Conservation (phyloP, 2,888 invertebrate species). For the Linhomoeus sp. region DNA sequence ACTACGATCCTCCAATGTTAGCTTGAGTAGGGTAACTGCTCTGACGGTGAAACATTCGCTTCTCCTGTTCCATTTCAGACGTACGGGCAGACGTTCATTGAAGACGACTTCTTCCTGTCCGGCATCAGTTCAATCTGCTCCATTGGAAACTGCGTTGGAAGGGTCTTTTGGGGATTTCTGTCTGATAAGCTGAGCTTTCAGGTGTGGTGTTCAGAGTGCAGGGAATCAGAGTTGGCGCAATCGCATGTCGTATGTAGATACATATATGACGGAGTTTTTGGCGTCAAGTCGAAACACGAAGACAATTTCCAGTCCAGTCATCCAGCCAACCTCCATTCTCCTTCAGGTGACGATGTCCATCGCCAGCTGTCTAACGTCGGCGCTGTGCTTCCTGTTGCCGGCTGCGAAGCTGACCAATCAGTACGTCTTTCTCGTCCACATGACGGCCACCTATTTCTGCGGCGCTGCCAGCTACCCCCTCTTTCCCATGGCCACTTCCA, state of each 20-base stretch:
- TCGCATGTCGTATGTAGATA: too few species aligned
- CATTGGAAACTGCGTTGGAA: conserved; percentile 17
- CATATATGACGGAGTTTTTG: too few species aligned
- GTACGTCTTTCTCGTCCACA: conserved; percentile 9
- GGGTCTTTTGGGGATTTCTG: conserved; percentile 18
- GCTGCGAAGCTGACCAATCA: conserved; percentile 9
- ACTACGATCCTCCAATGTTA: too few species aligned
- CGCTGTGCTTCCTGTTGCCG: conserved; percentile 15
- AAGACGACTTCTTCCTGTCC: conserved; percentile 20
- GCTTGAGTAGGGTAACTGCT: too few species aligned
- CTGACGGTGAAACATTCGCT: too few species aligned
- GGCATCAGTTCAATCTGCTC: conserved; percentile 19
- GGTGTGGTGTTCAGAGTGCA: too few species aligned
- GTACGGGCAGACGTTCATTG: conserved; percentile 20
- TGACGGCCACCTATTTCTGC: conserved; percentile 17
- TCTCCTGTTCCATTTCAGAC: too few species aligned
- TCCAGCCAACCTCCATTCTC: too few species aligned
- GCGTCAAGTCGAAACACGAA: too few species aligned
- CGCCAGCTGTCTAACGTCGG: conserved; percentile 16
- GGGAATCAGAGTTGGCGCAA: too few species aligned
- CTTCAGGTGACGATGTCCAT: conserved; percentile 16
- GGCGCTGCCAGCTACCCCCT: conserved; percentile 21
- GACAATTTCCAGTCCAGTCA: too few species aligned
- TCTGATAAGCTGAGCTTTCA: conserved; percentile 13
- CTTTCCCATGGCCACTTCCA: conserved; percentile 18